phyloP scores from a whole-genome alignment of 2,113 vertebrate species.

The Lutjanus erythropterus region DNA sequence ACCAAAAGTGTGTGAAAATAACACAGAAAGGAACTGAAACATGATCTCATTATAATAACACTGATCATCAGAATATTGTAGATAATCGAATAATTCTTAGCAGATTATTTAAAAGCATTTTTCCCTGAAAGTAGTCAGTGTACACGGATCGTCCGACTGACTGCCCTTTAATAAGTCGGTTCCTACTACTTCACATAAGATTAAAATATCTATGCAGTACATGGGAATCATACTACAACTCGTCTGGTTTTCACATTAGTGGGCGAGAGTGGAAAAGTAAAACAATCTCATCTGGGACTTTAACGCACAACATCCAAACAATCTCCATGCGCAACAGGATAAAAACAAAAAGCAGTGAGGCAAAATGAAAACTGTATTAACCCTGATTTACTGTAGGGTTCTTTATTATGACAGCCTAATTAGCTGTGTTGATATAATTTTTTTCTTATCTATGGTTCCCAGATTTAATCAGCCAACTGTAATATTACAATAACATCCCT shows the following conservation, averaged over 20 bases:
- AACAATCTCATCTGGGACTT: slow-evolving; percentile 48
- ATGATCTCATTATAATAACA: not conserved
- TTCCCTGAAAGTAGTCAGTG: not conserved
- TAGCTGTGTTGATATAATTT: not conserved
- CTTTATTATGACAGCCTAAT: not conserved
- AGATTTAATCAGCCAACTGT: no score
- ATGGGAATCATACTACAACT: slow-evolving; percentile 11
- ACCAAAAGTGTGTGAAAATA: not conserved
- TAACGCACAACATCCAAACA: slow-evolving; percentile 34
- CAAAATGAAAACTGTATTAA: not conserved
- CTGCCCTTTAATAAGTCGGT: not conserved
- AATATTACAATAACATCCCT: not conserved
- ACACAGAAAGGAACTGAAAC: no score
- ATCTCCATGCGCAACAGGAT: slow-evolving; percentile 41
- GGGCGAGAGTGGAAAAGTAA: slow-evolving; percentile 52
- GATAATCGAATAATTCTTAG: no score
- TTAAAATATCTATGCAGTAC: not conserved
- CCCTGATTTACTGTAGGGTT: not conserved
- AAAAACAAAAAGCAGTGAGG: slow-evolving; percentile 9
- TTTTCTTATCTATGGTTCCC: not conserved
- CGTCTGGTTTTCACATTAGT: slow-evolving; percentile 66
- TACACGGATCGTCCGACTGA: not conserved
- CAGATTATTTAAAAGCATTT: not conserved
- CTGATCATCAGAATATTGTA: not conserved
- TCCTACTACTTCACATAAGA: not conserved